Evolutionary conservation across 2,113 vertebrate species (phyloP), one percentile per base, ranked within the genome.

Genomic region (Marmota monax): DNA sequence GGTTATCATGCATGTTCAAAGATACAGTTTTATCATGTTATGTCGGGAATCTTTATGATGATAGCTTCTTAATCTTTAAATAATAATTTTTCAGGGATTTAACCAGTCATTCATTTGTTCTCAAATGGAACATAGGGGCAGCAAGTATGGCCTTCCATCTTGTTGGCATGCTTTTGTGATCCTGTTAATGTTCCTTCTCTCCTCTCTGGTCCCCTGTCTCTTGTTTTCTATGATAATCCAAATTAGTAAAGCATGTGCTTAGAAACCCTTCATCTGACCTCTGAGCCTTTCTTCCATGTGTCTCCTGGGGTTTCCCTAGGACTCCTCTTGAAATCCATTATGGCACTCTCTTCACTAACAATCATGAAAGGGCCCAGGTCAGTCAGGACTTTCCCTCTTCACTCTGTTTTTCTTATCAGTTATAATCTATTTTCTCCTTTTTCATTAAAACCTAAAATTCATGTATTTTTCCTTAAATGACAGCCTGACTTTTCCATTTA

Each of bases 111-210:
- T 72, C 27, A 32, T 4, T 29, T 37, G 27, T 10, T 18, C 17
- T 11, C 20, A 12, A 84, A 56, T 11, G 2, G 9, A 7, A 39
- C 0, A 7, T 4, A 5, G 2, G 27, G 5, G 11, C 51, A 27
- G 2, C 4, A 9, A 37, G 0, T 42, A 0, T 51, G 39, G 1
- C 25, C 1, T 45, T 79, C 18, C 0, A 4, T 27, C 5, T 20
- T 45, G 25, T 5, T 12, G 10, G 18, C 18, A 10, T 3, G 2
- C 25, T 10, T 0, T 56, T 23, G 25, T n/a, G 2, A 1, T 10
- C 18, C 25, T 4, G 0, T 2, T 22, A 34, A 37, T 12, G 5
- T 4, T 34, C 10, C 48, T 53, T 7, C 72, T 18, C 29, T 58
- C 7, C 20, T 7, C n/a, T 37, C 13, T 86, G 22, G 5, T n/a